Conservation (phyloP, 2,888 invertebrate species). For the Gandaritis pyraliata region DNA sequence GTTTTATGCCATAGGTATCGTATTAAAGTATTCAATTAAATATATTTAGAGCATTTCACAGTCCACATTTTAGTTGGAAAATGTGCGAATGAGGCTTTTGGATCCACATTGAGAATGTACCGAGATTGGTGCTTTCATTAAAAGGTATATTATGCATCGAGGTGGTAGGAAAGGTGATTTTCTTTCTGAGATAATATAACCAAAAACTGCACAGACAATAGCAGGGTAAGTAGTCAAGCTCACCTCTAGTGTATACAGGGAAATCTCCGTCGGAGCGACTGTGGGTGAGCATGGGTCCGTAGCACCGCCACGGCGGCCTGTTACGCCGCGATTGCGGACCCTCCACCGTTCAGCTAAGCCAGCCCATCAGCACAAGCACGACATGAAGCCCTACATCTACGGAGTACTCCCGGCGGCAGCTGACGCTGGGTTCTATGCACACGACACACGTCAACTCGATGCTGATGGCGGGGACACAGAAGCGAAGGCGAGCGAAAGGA, state of each 20-base stretch:
- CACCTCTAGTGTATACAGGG: conserved; percentile 92
- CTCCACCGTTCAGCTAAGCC: conserved; percentile 79
- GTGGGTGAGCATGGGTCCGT: conserved; percentile 91
- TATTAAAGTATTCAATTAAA: too few relatives aligned
- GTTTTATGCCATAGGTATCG: neutral
- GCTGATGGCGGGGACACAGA: conserved; percentile 75
- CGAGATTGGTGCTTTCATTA: conserved; percentile 3
- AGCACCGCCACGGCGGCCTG: conserved; percentile 85
- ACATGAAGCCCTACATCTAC: conserved; percentile 62
- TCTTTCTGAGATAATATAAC: conserved; percentile 19
- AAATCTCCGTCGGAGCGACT: conserved; percentile 94
- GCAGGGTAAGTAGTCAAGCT: conserved; percentile 50
- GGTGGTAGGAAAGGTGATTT: neutral
- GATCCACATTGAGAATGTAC: conserved; percentile 3
- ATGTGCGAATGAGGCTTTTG: conserved; percentile 10
- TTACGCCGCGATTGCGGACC: conserved; percentile 80
- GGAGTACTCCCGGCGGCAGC: conserved; percentile 58
- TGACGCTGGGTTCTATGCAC: conserved; percentile 33
- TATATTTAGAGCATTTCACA: conserved; percentile 7
- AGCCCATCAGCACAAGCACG: conserved; percentile 71
- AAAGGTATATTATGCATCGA: conserved; percentile 7
- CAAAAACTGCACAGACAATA: conserved; percentile 21
- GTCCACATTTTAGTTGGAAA: neutral
- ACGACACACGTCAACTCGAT: conserved; percentile 66
- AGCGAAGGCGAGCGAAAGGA: conserved; percentile 61